Conservation (phyloP, 2,888 invertebrate species). For the Diadegma fenestrale region DNA sequence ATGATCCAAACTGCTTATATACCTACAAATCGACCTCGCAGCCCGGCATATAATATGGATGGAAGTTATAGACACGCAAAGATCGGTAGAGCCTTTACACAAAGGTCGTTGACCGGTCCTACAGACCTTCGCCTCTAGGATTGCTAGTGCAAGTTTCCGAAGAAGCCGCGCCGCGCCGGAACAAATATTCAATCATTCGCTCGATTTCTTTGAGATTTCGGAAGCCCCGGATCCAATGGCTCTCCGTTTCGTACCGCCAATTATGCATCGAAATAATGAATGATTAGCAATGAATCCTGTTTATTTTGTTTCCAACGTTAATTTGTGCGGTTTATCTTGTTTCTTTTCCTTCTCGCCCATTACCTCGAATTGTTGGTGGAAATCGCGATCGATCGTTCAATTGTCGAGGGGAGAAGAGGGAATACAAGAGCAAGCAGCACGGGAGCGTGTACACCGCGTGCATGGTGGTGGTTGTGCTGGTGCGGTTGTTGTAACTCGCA, state of each 20-base stretch:
- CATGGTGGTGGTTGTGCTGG: too few species aligned
- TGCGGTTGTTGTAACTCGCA: constrained; percentile 45
- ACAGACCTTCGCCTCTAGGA: constrained; percentile 44
- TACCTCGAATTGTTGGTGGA: constrained; percentile 29
- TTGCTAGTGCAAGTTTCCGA: background rate
- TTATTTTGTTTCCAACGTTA: background rate
- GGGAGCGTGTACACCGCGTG: constrained; percentile 20
- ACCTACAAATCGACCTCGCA: constrained; percentile 48
- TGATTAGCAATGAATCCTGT: background rate
- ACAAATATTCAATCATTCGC: background rate
- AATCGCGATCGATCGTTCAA: constrained; percentile 54
- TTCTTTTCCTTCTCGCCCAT: background rate
- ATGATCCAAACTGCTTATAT: constrained; percentile 51
- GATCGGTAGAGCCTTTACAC: constrained; percentile 50
- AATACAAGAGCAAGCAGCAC: constrained; percentile 6
- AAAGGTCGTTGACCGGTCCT: constrained; percentile 60
- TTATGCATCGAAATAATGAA: background rate
- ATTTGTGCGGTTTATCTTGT: background rate
- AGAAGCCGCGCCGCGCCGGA: background rate
- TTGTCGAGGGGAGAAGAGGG: constrained; percentile 25
- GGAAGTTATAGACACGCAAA: constrained; percentile 26
- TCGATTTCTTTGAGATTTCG: too few species aligned
- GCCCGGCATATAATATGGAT: constrained; percentile 22
- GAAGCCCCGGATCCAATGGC: too few species aligned
- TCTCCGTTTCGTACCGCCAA: too few species aligned